Evolutionary conservation across 1,140 invertebrate species (phyloP), one percentile per base, ranked within the genome.

Genomic region (Drosophila subobscura): DNA sequence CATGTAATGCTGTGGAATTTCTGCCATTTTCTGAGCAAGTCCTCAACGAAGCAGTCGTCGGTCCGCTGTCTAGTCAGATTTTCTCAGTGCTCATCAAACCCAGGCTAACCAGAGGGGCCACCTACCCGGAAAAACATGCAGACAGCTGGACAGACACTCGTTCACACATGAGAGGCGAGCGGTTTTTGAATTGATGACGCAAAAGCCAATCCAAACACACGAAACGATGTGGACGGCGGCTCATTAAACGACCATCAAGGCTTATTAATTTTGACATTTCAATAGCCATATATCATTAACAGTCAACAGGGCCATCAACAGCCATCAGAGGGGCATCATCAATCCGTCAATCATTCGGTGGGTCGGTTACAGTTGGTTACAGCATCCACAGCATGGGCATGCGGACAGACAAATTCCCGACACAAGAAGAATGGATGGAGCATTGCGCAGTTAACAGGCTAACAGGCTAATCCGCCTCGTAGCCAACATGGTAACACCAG

Each of bases 221-320:
- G 23, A 57, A 41, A 37, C 51, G 25, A 42, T 27, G 29, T 57
- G 37, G 45, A 57, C 46, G 58, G 41, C 77, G 51, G 53, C 55
- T 83, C 75, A 75, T 83, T 83, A 83, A 75, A 67, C 70, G 53
- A 47, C 61, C 79, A 76, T 75, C 65, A 60, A 25, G 27, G 66
- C 51, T 76, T 68, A 76, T 76, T 84, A 84, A 79, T 79, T 84
- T 79, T 84, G 79, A 76, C 79, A 84, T 84, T 84, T 84, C 51
- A 58, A 61, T 79, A 53, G 72, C 51, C 71, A 78, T 76, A 68
- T 76, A 84, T 84, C 66, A 84, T 63, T 79, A 78, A 75, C 72
- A 52, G 50, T 67, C 61, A 61, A 58, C 71, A 57, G 68, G 33
- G 33, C 33, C 33, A 37, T 37, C 33, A 37, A 37, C 33, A 37